These are phyloP conservation scores for Heliconius himera DNA, from an alignment of 1,140 invertebrate species.

Conservation along the genomic window DNA sequence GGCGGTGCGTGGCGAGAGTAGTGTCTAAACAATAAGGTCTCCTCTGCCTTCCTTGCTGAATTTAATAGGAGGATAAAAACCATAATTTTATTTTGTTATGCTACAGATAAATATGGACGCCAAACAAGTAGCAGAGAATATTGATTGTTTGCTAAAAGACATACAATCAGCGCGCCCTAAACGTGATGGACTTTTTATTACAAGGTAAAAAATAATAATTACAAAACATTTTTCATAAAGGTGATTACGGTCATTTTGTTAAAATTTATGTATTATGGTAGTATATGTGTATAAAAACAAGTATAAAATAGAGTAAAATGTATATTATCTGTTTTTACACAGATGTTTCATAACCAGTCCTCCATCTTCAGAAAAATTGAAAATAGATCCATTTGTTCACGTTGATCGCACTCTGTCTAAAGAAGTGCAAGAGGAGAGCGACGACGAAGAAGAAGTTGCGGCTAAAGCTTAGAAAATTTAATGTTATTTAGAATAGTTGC, in stretches of 20 bases:
- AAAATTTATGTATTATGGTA: neutral
- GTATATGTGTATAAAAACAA: no score
- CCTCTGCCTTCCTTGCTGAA: no score
- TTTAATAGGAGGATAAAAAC: no score
- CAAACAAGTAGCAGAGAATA: conserved; percentile 87
- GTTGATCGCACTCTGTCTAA: conserved; percentile 67
- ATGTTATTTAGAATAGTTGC: conserved; percentile 31
- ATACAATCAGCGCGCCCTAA: conserved; percentile 84
- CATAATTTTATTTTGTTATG: neutral
- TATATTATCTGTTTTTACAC: conserved; percentile 35
- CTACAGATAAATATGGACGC: conserved; percentile 87
- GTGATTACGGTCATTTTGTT: neutral
- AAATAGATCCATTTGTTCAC: conserved; percentile 84
- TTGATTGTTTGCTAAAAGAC: conserved; percentile 84
- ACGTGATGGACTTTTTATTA: conserved; percentile 85
- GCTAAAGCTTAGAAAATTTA: conserved; percentile 52
- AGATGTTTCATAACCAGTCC: conserved; percentile 80
- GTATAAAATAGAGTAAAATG: neutral
- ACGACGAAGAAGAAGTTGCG: conserved; percentile 65
- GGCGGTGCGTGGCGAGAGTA: no score
- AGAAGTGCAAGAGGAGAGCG: conserved; percentile 72
- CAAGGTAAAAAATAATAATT: conserved; percentile 79
- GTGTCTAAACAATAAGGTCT: no score
- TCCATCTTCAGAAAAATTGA: conserved; percentile 84
- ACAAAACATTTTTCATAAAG: neutral